These are phyloP conservation scores for Hyppa rectilinea DNA, from an alignment of 2,888 invertebrate species.

Conservation along the genomic window DNA sequence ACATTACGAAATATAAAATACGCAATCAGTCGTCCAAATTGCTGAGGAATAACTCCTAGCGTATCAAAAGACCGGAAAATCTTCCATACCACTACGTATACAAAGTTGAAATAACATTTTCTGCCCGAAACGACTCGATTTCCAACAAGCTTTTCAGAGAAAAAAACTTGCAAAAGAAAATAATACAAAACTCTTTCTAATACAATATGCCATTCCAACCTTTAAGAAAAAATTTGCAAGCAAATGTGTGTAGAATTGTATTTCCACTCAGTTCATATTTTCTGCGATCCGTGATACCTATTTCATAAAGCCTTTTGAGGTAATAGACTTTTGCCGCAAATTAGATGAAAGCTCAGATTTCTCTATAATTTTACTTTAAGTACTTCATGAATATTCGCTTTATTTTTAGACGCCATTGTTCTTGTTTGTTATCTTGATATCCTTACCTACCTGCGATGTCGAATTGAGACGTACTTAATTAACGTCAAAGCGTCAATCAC, in stretches of 20 bases:
- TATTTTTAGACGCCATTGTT: conserved; percentile 32
- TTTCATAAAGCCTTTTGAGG: conserved; percentile 17
- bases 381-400: conserved; percentile 21
- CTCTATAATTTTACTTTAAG: conserved; percentile 26
- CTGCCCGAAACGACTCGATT: conserved; percentile 2
- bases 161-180: conserved; percentile 30
- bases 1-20: neutral
- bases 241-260: conserved; percentile 23
- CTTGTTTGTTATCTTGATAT: conserved; percentile 13
- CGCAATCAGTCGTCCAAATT: neutral
- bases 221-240: conserved; percentile 2
- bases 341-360: conserved; percentile 42
- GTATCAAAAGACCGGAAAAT: conserved; percentile 6
- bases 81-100: neutral
- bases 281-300: neutral
- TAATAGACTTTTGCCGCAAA: conserved; percentile 37
- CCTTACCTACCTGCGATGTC: conserved; percentile 25
- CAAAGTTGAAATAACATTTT: conserved; percentile 23
- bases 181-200: conserved; percentile 28
- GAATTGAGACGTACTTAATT: conserved; percentile 30
- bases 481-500: conserved; percentile 32
- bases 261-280: conserved; percentile 31
- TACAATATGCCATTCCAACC: conserved; percentile 6
- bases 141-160: neutral
- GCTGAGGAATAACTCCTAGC: neutral